phyloP scores from a whole-genome alignment of 2,113 vertebrate species.

The Xenopus laevis region DNA sequence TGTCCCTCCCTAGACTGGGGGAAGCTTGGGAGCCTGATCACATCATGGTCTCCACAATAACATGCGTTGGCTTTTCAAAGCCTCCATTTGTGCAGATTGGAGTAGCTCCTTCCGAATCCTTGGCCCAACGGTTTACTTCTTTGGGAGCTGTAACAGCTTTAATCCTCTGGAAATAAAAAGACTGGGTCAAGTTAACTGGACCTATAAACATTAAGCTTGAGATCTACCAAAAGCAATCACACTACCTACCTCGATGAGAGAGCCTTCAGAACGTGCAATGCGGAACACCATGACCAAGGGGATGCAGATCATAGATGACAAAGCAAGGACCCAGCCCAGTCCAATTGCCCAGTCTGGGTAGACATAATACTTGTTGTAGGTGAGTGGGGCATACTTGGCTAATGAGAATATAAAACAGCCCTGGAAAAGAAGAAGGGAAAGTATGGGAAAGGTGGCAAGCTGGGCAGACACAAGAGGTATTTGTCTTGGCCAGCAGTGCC shows the following conservation, averaged over 20 bases:
- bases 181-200: neutral
- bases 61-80: slow-evolving; percentile 86
- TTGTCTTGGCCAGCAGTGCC: no score
- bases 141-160: slow-evolving; percentile 85
- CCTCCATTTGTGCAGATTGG: slow-evolving; percentile 67
- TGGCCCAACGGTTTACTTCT: slow-evolving; percentile 73
- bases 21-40: slow-evolving; percentile 61
- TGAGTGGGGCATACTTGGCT: slow-evolving; percentile 92
- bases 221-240: no score
- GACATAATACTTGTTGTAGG: slow-evolving; percentile 91
- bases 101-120: slow-evolving; percentile 60
- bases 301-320: slow-evolving; percentile 94
- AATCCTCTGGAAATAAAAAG: slow-evolving; percentile 74
- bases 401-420: slow-evolving; percentile 95
- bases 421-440: slow-evolving; percentile 58
- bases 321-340: slow-evolving; percentile 88
- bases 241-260: slow-evolving; percentile 84
- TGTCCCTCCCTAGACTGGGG: slow-evolving; percentile 75
- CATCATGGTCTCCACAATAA: slow-evolving; percentile 97
- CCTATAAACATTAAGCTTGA: no score
- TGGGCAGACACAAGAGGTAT: no score
- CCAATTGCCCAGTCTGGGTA: slow-evolving; percentile 95
- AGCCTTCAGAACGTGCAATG: slow-evolving; percentile 86
- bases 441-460: no score
- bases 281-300: slow-evolving; percentile 90